Base-by-base conservation (phyloP, 2,888 invertebrate genomes). In the Eustalomyia histrio region DNA sequence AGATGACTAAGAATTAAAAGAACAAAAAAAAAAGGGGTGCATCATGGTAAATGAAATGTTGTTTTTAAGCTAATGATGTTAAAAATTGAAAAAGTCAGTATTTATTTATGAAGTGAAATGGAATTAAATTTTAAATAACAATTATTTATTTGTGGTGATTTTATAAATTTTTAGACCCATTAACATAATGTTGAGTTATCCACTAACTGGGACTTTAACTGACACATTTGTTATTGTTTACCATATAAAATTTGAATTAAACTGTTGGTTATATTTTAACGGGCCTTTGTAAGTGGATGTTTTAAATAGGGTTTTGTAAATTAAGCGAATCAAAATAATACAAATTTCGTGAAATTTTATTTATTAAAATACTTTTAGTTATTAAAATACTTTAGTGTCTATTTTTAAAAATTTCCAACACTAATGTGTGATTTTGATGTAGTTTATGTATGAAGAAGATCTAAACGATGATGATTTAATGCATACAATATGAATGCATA, bases 41-140 rank as follows among this genome's bases (percentile, higher is more conserved):
- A 43, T 39, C 12, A 35, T 68, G 29, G 18, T 55, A 53, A 60
- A 68, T 61, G 21, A 29, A 29, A 29, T 29, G 29, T 29, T 29
- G 29, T 43, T 29, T 68, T 47, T 9, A 33, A 43, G 17, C 43
- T n/a, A 76, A 64, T 69, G 17, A 55, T 76, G 7, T 52, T 9
- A 58, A 64, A 55, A 64, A 17, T 14, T 14, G 63, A 63, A 69
- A 69, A 39, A 39, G 39, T 14, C 43, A n/a, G 43, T 4, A 47
- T 47, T 14, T 39, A 75, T 69, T 69, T 76, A 71, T 71, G 29
- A 69, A 65, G 43, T 58, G 64, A 65, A 71, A 64, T n/a, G 33
- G 33, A 33, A 3, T 33, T 12, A 16, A 16, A 47, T 47, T 47
- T 47, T n/a, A 47, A 14, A 47, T 47, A 2, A 47, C 6, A 14